phyloP scores from a whole-genome alignment of 2,797 vertebrate genomes.

The Cacajao melanocephalus region DNA sequence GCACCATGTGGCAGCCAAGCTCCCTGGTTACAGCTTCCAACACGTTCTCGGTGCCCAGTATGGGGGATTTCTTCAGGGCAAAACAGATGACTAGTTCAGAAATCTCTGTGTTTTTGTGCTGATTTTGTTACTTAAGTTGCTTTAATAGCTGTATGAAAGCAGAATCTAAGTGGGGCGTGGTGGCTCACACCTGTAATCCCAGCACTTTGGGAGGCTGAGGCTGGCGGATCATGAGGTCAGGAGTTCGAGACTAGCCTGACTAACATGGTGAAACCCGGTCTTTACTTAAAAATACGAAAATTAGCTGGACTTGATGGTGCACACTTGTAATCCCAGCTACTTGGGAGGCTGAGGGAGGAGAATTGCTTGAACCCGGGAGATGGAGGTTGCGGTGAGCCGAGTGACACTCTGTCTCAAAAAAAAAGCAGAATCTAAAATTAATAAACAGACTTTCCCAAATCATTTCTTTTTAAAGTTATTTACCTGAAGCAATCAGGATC shows the following conservation, averaged over 20 bases:
- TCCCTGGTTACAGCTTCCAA: background rate
- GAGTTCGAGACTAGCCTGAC: no score
- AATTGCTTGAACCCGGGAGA: no score
- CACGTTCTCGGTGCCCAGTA: fast-evolving
- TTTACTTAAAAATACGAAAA: no score
- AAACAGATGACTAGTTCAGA: background rate
- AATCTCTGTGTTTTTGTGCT: background rate
- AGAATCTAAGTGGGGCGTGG: background rate
- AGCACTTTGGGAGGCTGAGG: no score
- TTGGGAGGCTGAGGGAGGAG: no score
- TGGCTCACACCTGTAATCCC: no score
- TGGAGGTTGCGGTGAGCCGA: no score
- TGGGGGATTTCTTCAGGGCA: background rate
- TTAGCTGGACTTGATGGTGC: fast-evolving
- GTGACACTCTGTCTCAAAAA: no score
- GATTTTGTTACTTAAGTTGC: no score
- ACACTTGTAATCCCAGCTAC: no score
- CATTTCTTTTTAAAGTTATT: background rate
- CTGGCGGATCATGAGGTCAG: no score
- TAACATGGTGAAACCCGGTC: no score
- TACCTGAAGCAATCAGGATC: background rate
- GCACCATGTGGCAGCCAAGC: fast-evolving
- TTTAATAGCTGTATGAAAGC: background rate
- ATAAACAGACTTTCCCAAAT: background rate
- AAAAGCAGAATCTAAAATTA: background rate